Conservation (phyloP, 30 jellyfish, hydroid and myxozoan species). For the Mastigias papua region DNA sequence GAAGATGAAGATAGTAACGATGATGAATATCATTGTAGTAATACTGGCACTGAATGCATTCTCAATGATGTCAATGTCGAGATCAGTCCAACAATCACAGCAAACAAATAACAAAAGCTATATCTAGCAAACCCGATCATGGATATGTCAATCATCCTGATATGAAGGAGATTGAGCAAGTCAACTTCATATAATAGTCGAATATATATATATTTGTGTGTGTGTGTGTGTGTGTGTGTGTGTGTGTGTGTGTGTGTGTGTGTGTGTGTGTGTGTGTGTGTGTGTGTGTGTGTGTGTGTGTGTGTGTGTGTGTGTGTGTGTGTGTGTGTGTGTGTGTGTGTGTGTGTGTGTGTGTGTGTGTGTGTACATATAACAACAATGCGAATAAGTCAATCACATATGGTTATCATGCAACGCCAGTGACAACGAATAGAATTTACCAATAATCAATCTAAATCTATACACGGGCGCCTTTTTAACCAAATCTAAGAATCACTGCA, state of each 20-base stretch:
- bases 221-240: too few species aligned
- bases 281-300: too few species aligned
- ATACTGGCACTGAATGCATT: too few species aligned
- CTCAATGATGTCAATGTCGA: too few species aligned
- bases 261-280: too few species aligned
- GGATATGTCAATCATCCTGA: background rate
- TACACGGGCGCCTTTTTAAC: constrained; percentile 5
- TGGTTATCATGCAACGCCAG: too few species aligned
- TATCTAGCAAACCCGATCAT: background rate
- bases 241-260: too few species aligned
- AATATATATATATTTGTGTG: background rate
- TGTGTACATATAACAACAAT: background rate
- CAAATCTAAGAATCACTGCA: constrained; percentile 44
- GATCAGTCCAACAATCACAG: too few species aligned
- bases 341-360: background rate
- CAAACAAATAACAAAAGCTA: too few species aligned
- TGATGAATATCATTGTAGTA: too few species aligned
- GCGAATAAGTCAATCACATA: background rate
- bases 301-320: background rate
- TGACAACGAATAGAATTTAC: background rate
- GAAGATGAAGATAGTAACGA: too few species aligned
- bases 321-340: background rate
- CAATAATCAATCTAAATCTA: background rate
- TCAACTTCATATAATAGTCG: background rate
- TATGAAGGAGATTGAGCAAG: background rate